Evolutionary conservation across 2,888 invertebrate species (phyloP), one percentile per base, ranked within the genome.

Genomic region (Fragum fragum): DNA sequence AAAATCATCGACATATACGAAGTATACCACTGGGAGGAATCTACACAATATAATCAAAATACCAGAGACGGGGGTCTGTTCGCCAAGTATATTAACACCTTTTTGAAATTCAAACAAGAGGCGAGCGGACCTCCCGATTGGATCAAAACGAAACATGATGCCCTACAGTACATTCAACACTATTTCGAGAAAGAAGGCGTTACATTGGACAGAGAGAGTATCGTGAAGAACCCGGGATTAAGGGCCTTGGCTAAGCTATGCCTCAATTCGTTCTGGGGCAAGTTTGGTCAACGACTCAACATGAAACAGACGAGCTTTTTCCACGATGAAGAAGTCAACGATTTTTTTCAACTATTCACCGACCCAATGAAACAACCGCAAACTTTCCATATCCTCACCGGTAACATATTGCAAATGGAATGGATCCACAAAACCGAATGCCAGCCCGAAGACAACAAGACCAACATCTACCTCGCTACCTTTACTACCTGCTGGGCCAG

Each of bases 1-100:
- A 76, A 79, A 63, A 85, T 94, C n/a, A 1, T 91, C 0, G 81
- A 93, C 57, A 87, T 93, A 16, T 81, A 86, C 61, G 93, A 93
- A 83, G 90, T 94, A n/a, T 94, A 93, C 90, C 89, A 93, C 73
- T 72, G 73, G 85, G 57, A 78, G 57, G 76, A 79, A 28, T 76
- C 76, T 6, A 83, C 70, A 11, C 29, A 83, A 66, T 90, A 89
- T 66, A 80, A 89, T 47, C 66, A 66, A 11, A 26, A 57, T 18
- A 83, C 78, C 14, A 73, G 73, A 18, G 39, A 71, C 55, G 85
- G 81, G 7, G 89, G 89, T 1, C 57, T 94, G 9, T 94, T 94
- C 78, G 76, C 89, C 6, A 84, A 83, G 0, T 93, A 91, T 79
- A 90, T 94, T 1, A 88, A 93, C 32, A 75, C 76, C 9, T 75